Base-by-base conservation (phyloP, 2,888 invertebrate genomes). In the Orthosia incerta region DNA sequence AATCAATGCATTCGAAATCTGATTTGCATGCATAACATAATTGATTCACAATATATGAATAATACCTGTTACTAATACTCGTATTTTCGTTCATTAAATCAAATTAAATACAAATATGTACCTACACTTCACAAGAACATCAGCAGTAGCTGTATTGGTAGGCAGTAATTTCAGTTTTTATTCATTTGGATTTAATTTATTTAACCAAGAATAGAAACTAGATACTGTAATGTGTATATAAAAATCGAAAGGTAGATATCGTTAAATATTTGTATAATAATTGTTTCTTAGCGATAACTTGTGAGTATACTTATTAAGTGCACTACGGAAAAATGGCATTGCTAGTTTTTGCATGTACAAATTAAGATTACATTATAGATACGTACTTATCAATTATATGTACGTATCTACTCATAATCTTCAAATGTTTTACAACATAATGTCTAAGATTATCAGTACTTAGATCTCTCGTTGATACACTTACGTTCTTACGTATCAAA, bases 351-450 rank as follows among this genome's bases (percentile, higher is more conserved):
- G 20, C 15, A 31, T 23, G 11, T 51, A 23, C n/a, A 13, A 74
- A 57, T 57, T 31, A 74, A 76, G 26, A 66, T 76, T 51, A 56
- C 26, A 23, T n/a, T 67, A 13, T 11, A 23, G n/a, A 66, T 74
- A 74, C 13, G 16, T 48, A 13, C 11, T 39, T 57, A 48, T 53
- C 46, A 20, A 79, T 59, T 39, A 16, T 23, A 59, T 53, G 16
- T 23, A 46, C 3, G 0, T 45, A 48, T 15, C 16, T 23, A 16
- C 23, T 48, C n/a, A 70, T 39, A 23, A 51, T 51, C 31, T 46
- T 20, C 4, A 64, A 73, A 50, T 72, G 45, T 1, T 73, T 51
- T 65, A 61, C 56, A 65, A 12, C 48, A 20, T 51, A 26, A 46
- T 55, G 23, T 55, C 53, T 46, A 11, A 53, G 53, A 77, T 46